Percentiles rank a stretch among this genome's conserved stretches.
Conservation (phyloP, 1,140 invertebrate species). For the Orius insidiosus region DNA sequence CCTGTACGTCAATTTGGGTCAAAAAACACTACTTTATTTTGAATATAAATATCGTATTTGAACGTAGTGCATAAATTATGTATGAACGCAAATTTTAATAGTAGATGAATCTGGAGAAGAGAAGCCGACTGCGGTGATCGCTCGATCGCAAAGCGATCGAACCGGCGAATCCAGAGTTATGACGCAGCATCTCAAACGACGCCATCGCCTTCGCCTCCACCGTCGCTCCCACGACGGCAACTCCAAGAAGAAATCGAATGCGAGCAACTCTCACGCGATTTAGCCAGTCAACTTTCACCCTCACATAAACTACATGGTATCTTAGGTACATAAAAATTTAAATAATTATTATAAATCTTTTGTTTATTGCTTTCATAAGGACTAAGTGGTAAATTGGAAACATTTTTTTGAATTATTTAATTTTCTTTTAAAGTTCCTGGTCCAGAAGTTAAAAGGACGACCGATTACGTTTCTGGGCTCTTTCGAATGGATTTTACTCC, state of each 20-base stretch:
- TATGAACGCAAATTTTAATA: background rate
- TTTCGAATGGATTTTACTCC: slow-evolving; percentile 50
- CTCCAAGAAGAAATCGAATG: slow-evolving; percentile 59
- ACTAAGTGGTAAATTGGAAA: background rate
- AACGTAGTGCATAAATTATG: too few species aligned
- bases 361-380: background rate
- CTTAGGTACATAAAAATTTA: slow-evolving; percentile 30
- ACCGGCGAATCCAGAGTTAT: slow-evolving; percentile 14
- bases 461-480: slow-evolving; percentile 61
- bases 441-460: slow-evolving; percentile 52
- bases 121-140: slow-evolving; percentile 6
- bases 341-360: background rate
- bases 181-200: slow-evolving; percentile 21
- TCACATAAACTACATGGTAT: slow-evolving; percentile 50
- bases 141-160: slow-evolving; percentile 10
- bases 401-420: slow-evolving; percentile 13
- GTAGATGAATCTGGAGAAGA: slow-evolving; percentile 8
- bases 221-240: slow-evolving; percentile 14
- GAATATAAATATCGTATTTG: too few species aligned
- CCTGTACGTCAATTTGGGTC: too few species aligned
- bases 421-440: slow-evolving; percentile 37
- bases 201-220: slow-evolving; percentile 15
- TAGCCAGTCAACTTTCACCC: slow-evolving; percentile 48
- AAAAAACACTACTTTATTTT: too few species aligned
- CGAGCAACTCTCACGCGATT: slow-evolving; percentile 52